Evolutionary conservation across 2,888 invertebrate species (phyloP).

Genomic region (Xestia xanthographa): DNA sequence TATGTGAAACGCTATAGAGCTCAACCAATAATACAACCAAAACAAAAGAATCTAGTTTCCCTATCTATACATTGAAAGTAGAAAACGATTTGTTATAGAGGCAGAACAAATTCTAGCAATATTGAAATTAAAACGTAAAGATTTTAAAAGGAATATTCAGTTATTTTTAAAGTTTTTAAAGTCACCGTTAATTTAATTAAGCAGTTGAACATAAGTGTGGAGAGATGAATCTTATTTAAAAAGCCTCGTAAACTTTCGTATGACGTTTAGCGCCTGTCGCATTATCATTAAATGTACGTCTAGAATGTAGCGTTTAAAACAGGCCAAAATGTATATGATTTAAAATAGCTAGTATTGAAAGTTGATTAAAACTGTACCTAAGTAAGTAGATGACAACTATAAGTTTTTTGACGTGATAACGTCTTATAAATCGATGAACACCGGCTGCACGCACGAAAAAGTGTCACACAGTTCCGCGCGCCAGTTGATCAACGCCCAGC

Average conservation of each 20-base stretch:
- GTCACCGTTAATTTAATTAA: constrained; percentile 17
- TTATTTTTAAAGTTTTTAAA: constrained; percentile 16
- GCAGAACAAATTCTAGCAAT: too few species aligned
- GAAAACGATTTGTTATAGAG: constrained; percentile 1
- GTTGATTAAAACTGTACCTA: not conserved
- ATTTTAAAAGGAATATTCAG: not conserved
- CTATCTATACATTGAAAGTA: not conserved
- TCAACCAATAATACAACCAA: too few species aligned
- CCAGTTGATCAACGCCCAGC: too few species aligned
- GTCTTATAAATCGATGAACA: too few species aligned
- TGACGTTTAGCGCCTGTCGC: constrained; percentile 43
- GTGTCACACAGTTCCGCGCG: too few species aligned
- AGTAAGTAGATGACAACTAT: not conserved
- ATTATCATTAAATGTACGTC: constrained; percentile 6
- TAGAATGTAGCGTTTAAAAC: constrained; percentile 18
- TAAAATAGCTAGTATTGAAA: constrained; percentile 16
- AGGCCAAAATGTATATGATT: constrained; percentile 3
- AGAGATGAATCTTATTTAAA: constrained; percentile 42
- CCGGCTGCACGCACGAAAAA: too few species aligned
- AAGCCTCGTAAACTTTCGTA: constrained; percentile 44
- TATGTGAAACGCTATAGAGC: too few species aligned
- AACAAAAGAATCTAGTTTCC: too few species aligned
- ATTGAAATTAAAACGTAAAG: not conserved
- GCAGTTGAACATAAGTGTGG: constrained; percentile 9
- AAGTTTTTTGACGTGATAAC: too few species aligned